These are phyloP conservation scores for Drosophila miranda DNA, from an alignment of 1,140 invertebrate genomes.

Conservation along the genomic window DNA sequence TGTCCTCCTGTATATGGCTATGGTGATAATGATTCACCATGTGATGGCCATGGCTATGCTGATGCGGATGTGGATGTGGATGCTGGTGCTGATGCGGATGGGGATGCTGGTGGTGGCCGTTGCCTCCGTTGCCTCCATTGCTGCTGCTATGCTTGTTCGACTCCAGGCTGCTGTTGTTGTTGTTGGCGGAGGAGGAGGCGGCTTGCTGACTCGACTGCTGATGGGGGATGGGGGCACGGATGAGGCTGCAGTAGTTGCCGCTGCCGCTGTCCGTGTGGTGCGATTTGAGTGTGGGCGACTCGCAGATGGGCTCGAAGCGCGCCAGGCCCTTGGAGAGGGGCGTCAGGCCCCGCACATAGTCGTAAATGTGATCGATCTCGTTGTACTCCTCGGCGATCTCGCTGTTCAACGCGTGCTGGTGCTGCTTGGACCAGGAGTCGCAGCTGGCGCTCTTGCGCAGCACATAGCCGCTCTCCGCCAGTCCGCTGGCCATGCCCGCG, in stretches of 20 bases:
- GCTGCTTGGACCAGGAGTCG: conserved; percentile 83
- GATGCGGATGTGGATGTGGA: conserved; percentile 16
- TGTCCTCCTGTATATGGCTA: conserved; percentile 84
- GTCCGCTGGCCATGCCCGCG: conserved; percentile 71
- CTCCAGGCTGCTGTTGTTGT: conserved; percentile 79
- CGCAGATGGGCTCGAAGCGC: conserved; percentile 83
- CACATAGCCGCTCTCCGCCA: conserved; percentile 84
- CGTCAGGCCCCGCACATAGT: conserved; percentile 95
- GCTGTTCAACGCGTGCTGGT: conserved; percentile 68
- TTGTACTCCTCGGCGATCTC: conserved; percentile 92
- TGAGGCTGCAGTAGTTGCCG: conserved; percentile 79
- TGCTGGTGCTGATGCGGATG: conserved; percentile 25
- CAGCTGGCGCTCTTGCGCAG: conserved; percentile 88
- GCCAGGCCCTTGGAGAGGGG: conserved; percentile 92
- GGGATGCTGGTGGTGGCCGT: conserved; percentile 30
- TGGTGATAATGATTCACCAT: conserved; percentile 82
- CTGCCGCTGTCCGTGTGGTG: conserved; percentile 80
- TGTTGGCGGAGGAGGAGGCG: conserved; percentile 55
- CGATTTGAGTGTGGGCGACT: conserved; percentile 81
- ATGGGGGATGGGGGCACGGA: conserved; percentile 56
- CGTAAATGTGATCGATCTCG: conserved; percentile 98
- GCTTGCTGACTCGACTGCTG: conserved; percentile 42
- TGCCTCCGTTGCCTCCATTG: conserved; percentile 44
- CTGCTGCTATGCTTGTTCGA: conserved; percentile 79
- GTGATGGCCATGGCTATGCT: conserved; percentile 79